Evolutionary conservation across 2,888 invertebrate genomes (phyloP).

Genomic region (Tholera decimalis): DNA sequence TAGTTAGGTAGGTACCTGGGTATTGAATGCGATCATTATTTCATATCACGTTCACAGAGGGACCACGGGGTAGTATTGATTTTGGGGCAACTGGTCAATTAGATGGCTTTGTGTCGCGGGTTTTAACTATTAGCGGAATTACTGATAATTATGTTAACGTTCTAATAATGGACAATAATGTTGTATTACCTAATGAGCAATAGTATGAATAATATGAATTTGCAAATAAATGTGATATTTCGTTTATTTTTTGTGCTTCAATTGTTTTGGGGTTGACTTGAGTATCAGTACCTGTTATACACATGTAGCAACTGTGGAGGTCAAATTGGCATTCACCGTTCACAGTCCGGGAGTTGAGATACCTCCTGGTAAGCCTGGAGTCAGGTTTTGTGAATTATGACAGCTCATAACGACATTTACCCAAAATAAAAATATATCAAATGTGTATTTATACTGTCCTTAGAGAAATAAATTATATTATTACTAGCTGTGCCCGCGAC

Average conservation of each 20-base stretch:
- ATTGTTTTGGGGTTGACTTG: not conserved
- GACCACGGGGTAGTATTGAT: constrained; percentile 73
- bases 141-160: constrained; percentile 41
- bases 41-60: constrained; percentile 76
- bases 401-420: too few species aligned
- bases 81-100: constrained; percentile 75
- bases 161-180: not conserved
- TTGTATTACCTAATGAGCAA: not conserved
- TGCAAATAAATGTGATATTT: not conserved
- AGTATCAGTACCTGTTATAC: too few species aligned
- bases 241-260: too few species aligned
- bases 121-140: constrained; percentile 32
- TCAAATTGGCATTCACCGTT: too few species aligned
- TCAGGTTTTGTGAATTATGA: too few species aligned
- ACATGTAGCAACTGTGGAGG: too few species aligned
- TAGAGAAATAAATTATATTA: too few species aligned
- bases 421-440: too few species aligned
- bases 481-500: too few species aligned
- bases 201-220: not conserved
- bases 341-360: too few species aligned
- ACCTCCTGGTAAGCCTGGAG: too few species aligned
- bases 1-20: constrained; percentile 43
- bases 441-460: too few species aligned
- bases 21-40: constrained; percentile 74
- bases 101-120: constrained; percentile 67